A percentile compares a stretch with the other conserved stretches of the same genome.
Evolutionary conservation across 2,888 invertebrate genomes (phyloP).

Genomic region (Cistogaster globosa): DNA sequence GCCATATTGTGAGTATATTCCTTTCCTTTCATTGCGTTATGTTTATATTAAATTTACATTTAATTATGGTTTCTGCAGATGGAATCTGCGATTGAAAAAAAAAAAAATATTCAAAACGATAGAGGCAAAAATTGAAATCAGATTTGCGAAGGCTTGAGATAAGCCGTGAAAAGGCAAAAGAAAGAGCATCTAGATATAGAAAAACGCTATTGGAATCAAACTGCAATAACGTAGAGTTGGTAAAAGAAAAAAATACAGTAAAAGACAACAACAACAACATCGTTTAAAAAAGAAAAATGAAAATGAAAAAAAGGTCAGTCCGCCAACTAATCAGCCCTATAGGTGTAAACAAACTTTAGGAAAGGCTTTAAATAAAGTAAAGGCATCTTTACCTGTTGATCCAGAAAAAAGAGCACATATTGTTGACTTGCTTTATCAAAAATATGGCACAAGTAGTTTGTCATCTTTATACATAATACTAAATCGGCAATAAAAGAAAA

Average conservation of each 20-base stretch:
- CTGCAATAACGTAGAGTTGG: not conserved
- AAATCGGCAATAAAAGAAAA: too few species aligned
- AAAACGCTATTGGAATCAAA: too few species aligned
- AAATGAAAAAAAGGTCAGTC: not conserved
- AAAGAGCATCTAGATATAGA: not conserved
- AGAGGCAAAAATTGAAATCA: conserved; percentile 18
- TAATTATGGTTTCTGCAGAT: not conserved
- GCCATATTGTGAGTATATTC: conserved; percentile 1
- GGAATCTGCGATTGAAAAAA: not conserved
- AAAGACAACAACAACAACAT: not conserved
- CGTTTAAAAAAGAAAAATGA: not conserved
- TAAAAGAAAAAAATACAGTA: not conserved
- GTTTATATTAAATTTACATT: not conserved
- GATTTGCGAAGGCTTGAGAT: conserved; percentile 1
- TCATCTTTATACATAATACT: too few species aligned
- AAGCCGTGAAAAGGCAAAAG: conserved; percentile 7
- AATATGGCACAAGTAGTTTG: too few species aligned
- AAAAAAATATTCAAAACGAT: not conserved
- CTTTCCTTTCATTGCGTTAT: not conserved
- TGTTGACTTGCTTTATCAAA: too few species aligned
- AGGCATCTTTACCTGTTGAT: too few species aligned
- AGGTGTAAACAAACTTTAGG: too few species aligned
- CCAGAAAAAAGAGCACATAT: not conserved
- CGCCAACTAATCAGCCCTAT: not conserved
- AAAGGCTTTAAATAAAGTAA: too few species aligned